Conservation (phyloP, 2,113 vertebrate genomes). For the Stigmatopora argus region DNA sequence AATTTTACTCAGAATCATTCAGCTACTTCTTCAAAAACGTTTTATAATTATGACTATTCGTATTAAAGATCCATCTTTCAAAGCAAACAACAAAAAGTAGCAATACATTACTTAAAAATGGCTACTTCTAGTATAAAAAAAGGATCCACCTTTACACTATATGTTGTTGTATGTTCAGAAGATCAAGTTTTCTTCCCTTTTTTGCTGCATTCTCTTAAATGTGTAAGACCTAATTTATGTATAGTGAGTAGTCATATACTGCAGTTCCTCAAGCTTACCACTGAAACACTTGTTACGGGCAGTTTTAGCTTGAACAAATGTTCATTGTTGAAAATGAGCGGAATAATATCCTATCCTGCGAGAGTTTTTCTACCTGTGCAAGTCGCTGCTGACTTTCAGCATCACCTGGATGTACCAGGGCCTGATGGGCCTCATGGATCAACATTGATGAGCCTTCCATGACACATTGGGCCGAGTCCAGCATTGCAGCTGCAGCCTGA, state of each 20-base stretch:
- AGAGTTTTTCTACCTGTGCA: conserved; percentile 80
- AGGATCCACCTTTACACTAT: background rate
- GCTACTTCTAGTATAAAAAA: background rate
- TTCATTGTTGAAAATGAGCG: background rate
- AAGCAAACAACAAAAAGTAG: too few species aligned
- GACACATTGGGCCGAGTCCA: conserved; percentile 91
- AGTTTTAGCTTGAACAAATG: background rate
- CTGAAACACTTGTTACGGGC: background rate
- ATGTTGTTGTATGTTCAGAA: background rate
- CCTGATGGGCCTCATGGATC: conserved; percentile 95
- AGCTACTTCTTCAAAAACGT: background rate
- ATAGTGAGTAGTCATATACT: background rate
- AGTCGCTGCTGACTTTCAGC: conserved; percentile 95
- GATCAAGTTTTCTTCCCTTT: background rate
- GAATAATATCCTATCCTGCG: background rate
- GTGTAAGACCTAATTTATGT: background rate
- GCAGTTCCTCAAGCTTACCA: background rate
- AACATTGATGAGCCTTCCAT: conserved; percentile 97
- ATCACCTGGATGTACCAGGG: conserved; percentile 87
- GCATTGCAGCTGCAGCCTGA: conserved; percentile 82
- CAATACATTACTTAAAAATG: too few species aligned
- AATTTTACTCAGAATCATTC: background rate
- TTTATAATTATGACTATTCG: too few species aligned
- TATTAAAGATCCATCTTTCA: too few species aligned
- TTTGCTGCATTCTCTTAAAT: background rate